phyloP scores from a whole-genome alignment of 2,113 vertebrate species.

The Hydropotes inermis region DNA sequence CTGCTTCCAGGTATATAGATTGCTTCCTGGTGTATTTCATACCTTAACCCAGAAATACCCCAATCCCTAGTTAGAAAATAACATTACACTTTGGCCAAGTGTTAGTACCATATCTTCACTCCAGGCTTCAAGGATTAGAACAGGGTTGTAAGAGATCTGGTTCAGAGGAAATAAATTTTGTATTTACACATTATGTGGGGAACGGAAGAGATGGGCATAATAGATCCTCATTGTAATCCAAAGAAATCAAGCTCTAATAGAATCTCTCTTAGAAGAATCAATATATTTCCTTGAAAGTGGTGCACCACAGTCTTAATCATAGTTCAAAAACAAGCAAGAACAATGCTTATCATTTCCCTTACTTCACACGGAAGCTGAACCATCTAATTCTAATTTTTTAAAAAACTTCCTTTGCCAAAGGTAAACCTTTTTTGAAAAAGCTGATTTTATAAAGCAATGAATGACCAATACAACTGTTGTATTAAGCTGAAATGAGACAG shows the following conservation, averaged over 20 bases:
- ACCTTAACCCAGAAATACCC: background rate
- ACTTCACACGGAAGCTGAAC: background rate
- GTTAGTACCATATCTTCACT: background rate
- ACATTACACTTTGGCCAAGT: background rate
- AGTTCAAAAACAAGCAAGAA: background rate
- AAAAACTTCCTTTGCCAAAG: background rate
- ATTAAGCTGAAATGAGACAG: background rate
- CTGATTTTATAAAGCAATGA: background rate
- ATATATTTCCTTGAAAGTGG: background rate
- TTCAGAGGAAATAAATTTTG: background rate
- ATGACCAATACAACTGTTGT: background rate
- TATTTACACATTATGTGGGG: background rate
- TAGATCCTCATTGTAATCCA: background rate
- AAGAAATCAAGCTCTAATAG: background rate
- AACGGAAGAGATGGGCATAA: background rate
- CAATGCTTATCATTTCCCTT: background rate
- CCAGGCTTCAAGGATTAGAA: background rate
- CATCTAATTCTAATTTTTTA: background rate
- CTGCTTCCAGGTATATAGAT: background rate
- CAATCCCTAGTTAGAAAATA: background rate
- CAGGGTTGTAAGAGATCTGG: background rate
- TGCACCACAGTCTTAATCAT: background rate
- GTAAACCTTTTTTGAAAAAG: background rate
- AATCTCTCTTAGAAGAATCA: background rate
- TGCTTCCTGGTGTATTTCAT: background rate